Evolutionary conservation across 2,888 invertebrate species (phyloP).

Genomic region (Ischnus inquisitorius): DNA sequence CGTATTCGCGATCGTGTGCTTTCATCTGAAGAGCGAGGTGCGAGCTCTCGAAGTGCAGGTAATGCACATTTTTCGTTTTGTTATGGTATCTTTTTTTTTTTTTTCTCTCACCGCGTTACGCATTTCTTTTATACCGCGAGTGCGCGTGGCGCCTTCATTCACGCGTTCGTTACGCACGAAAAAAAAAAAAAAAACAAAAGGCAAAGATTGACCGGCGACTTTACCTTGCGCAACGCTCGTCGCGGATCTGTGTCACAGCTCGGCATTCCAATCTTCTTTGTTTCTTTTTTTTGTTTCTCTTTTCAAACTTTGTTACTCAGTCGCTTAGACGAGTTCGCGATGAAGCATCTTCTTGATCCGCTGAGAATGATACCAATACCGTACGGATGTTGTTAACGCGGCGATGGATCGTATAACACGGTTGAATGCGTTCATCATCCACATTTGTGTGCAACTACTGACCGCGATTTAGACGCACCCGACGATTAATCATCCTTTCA

Average conservation of each 20-base stretch:
- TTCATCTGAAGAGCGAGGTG: conserved; percentile 76
- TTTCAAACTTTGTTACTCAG: conserved; percentile 14
- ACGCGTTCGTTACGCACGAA: conserved; percentile 17
- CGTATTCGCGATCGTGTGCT: conserved; percentile 72
- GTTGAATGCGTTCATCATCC: conserved; percentile 26
- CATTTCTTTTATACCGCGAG: background rate
- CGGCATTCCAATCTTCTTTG: conserved; percentile 50
- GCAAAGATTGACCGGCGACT: background rate
- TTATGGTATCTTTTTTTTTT: background rate
- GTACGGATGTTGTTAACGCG: conserved; percentile 30
- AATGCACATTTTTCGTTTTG: conserved; percentile 36
- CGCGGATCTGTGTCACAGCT: conserved; percentile 44
- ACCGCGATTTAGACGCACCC: conserved; percentile 43
- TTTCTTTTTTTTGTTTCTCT: background rate
- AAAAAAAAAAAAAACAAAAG: background rate
- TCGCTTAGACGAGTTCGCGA: conserved; percentile 55
- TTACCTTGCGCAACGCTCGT: conserved; percentile 2
- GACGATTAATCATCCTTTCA: conserved; percentile 48
- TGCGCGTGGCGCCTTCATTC: background rate
- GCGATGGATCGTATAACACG: conserved; percentile 56
- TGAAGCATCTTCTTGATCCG: conserved; percentile 39
- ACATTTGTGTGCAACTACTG: conserved; percentile 51
- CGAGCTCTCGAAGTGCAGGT: conserved; percentile 78
- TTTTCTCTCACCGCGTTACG: background rate
- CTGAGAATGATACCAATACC: conserved; percentile 23